Evolutionary conservation across 2,888 invertebrate species (phyloP), one percentile per base, ranked within the genome.

Genomic region (Coelinius sp.): DNA sequence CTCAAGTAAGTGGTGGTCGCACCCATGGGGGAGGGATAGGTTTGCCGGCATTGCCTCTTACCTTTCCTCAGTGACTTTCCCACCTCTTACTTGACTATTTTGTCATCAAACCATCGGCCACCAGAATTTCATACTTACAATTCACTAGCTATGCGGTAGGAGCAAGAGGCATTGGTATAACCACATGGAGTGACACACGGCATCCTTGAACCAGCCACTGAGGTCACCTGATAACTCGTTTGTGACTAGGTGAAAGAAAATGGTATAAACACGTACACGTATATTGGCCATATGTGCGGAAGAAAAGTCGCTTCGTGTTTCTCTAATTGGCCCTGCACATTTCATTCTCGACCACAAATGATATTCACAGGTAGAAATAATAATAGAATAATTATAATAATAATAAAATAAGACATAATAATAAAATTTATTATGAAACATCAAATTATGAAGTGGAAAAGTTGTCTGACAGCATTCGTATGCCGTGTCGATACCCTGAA

Each of bases 1-100:
- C 71, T 72, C 41, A 22, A 24, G 24, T 72, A 53, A 20, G 31
- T 59, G 44, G 31, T 44, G 59, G 67, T 67, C 71, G 67, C 71
- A 71, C 71, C 71, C 71, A 71, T 52, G 38, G 71, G 71, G 71
- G 38, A 66, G 67, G 67, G 71, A 71, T 68, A 63, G 41, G 67
- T 71, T 52, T 35, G 12, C 35, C 44, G 24, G 31, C 25, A 14
- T 41, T 59, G 65, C 67, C 71, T 71, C 67, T 71, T 71, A 71
- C 71, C 71, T 63, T 71, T 68, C 62, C 62, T 52, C 62, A 25
- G 38, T 71, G 49, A 67, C 71, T 68, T 71, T 71, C 67, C 71
- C 66, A 71, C 71, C 67, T 67, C 71, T 71, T 62, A 71, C 67
- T 68, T 35, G 62, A 62, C 67, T 67, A 56, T 49, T 65, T 41